These are phyloP conservation scores for Regulus satrapa DNA, from an alignment of 2,113 vertebrate genomes.

Conservation along the genomic window DNA sequence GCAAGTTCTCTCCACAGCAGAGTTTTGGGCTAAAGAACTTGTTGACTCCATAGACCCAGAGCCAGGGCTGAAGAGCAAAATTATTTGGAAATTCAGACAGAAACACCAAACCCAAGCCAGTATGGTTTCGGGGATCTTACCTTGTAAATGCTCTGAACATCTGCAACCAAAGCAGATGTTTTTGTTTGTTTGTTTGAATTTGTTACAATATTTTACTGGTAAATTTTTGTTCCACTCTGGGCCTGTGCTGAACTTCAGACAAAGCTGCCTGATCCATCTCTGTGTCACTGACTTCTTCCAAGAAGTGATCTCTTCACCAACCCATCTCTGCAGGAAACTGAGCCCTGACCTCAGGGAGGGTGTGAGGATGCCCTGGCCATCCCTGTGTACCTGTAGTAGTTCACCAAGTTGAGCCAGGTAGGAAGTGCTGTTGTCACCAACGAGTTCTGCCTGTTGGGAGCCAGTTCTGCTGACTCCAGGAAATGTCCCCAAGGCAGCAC, in stretches of 20 bases:
- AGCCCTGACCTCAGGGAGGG: neutral
- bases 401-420: neutral
- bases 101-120: neutral
- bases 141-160: neutral
- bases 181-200: neutral
- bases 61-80: neutral
- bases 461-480: neutral
- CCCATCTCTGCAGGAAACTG: rapidly evolving
- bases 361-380: neutral
- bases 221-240: neutral
- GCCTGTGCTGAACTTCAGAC: neutral
- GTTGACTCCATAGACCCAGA: neutral
- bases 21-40: neutral
- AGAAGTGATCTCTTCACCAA: neutral
- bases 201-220: neutral
- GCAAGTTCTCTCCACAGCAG: neutral
- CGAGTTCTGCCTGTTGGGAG: neutral
- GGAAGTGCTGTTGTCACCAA: neutral
- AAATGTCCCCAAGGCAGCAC: neutral
- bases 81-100: neutral
- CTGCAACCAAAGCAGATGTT: neutral
- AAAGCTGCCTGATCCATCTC: neutral
- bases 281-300: neutral
- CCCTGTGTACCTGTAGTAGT: rapidly evolving
- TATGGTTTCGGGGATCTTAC: neutral